A percentile compares a stretch with the other conserved stretches of the same genome.
Evolutionary conservation across 2,797 vertebrate genomes (phyloP).

Genomic region (Denticeps clupeoides): DNA sequence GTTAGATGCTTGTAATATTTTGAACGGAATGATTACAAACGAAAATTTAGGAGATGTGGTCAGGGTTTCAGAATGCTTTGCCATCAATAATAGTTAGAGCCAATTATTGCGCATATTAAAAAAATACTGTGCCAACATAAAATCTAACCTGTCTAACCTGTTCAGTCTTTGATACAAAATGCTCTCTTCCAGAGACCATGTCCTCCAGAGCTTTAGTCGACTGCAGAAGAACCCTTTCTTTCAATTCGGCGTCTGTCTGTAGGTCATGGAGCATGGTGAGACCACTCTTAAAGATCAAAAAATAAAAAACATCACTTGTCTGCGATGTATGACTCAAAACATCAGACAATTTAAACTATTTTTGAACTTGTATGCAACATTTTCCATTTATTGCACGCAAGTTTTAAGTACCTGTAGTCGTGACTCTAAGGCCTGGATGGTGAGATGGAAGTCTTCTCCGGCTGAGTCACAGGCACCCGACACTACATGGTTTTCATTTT

Average conservation of each 20-base stretch:
- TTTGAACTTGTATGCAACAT: too few relatives aligned
- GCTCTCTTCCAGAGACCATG: constrained; percentile 50
- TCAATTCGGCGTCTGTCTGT: constrained; percentile 59
- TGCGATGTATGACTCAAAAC: too few relatives aligned
- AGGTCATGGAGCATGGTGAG: constrained; percentile 60
- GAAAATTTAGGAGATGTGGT: too few relatives aligned
- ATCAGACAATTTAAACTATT: too few relatives aligned
- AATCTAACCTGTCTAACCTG: too few relatives aligned
- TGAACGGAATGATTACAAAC: too few relatives aligned
- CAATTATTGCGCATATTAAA: too few relatives aligned
- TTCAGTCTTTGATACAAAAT: constrained; percentile 40
- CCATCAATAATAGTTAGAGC: too few relatives aligned
- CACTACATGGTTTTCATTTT: constrained; percentile 27
- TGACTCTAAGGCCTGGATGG: constrained; percentile 70
- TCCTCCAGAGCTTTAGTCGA: constrained; percentile 63
- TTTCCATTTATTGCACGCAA: too few relatives aligned
- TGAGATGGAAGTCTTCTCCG: constrained; percentile 59
- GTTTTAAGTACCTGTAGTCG: constrained; percentile 76
- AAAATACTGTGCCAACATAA: background rate
- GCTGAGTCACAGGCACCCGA: constrained; percentile 32
- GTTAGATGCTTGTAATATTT: too few relatives aligned
- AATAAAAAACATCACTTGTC: constrained; percentile 6
- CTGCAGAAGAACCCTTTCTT: constrained; percentile 66
- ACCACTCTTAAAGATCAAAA: constrained; percentile 57
- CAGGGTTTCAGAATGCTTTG: too few relatives aligned